Percentiles rank a stretch among this genome's conserved stretches.
These are phyloP conservation scores for Catamblyrhynchus diadema DNA, from an alignment of 2,797 vertebrate species.

Conservation along the genomic window DNA sequence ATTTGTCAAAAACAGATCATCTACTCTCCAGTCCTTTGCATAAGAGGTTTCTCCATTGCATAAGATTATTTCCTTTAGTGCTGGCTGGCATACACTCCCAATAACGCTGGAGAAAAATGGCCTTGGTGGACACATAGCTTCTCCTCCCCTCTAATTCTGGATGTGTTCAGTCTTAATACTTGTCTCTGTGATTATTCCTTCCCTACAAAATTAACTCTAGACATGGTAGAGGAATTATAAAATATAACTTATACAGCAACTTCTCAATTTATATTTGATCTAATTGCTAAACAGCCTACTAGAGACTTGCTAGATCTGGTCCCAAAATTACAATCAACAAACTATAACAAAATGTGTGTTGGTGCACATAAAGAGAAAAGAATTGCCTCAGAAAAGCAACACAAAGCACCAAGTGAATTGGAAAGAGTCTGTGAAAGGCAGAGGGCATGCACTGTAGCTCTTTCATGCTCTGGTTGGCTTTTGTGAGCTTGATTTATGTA, in stretches of 20 bases:
- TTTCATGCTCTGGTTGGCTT: slow-evolving; percentile 65
- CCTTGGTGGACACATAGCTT: not conserved
- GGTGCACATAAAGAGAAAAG: slow-evolving; percentile 18
- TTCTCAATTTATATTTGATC: not conserved
- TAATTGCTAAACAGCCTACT: not conserved
- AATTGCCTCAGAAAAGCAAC: slow-evolving; percentile 42
- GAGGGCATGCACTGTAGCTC: slow-evolving; percentile 47
- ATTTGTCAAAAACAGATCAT: not conserved
- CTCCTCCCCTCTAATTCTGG: not conserved
- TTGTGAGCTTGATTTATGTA: slow-evolving; percentile 42
- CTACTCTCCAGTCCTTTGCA: not conserved
- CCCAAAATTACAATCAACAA: slow-evolving; percentile 25
- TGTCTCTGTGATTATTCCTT: not conserved
- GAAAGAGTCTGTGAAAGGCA: slow-evolving; percentile 52
- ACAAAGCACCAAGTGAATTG: slow-evolving; percentile 61
- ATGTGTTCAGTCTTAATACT: not conserved
- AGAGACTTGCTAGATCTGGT: not conserved
- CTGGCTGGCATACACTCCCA: not conserved
- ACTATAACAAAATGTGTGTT: slow-evolving; percentile 13
- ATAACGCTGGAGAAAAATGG: not conserved
- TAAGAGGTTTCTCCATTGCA: not conserved
- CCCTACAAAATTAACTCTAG: not conserved
- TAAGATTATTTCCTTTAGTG: not conserved
- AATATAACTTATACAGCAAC: not conserved
- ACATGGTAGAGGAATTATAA: not conserved